Conservation (phyloP, 2,888 invertebrate genomes). For the Lamellibrachia columna region DNA sequence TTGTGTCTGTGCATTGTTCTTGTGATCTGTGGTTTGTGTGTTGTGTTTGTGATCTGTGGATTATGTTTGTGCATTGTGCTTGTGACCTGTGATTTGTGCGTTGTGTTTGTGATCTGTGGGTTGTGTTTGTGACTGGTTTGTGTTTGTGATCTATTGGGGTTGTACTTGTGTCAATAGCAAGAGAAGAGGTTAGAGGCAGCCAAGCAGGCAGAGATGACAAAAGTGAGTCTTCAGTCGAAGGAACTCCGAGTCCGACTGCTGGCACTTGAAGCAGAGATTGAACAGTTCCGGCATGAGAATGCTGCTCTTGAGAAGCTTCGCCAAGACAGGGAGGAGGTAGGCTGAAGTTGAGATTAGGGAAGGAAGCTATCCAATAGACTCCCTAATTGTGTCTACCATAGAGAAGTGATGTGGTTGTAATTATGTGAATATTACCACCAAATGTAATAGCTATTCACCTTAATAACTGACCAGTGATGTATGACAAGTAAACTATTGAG, state of each 20-base stretch:
- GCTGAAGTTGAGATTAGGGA: neutral
- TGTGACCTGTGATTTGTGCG: neutral
- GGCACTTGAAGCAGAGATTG: slow-evolving; percentile 63
- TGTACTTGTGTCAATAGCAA: slow-evolving; percentile 8
- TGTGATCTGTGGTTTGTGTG: neutral
- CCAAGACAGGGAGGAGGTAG: slow-evolving; percentile 61
- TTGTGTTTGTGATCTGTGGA: too few relatives aligned
- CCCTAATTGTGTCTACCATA: neutral
- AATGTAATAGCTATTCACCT: neutral
- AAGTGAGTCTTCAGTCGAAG: slow-evolving; percentile 58
- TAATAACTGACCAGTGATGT: neutral
- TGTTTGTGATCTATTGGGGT: neutral
- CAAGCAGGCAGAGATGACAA: slow-evolving; percentile 25
- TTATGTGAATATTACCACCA: neutral
- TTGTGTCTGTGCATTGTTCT: neutral
- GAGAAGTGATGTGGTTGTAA: neutral
- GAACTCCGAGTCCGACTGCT: slow-evolving; percentile 60
- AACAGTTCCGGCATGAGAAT: slow-evolving; percentile 62
- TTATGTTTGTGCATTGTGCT: neutral
- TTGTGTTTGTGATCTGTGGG: neutral
- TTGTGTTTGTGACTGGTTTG: neutral
- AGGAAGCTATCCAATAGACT: neutral
- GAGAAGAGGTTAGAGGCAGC: slow-evolving; percentile 28
- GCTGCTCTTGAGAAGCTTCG: slow-evolving; percentile 55
- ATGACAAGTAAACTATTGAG: too few relatives aligned